Evolutionary conservation across 1,140 invertebrate genomes (phyloP), one percentile per base, ranked within the genome.

Genomic region (Caenorhabditis elegans): DNA sequence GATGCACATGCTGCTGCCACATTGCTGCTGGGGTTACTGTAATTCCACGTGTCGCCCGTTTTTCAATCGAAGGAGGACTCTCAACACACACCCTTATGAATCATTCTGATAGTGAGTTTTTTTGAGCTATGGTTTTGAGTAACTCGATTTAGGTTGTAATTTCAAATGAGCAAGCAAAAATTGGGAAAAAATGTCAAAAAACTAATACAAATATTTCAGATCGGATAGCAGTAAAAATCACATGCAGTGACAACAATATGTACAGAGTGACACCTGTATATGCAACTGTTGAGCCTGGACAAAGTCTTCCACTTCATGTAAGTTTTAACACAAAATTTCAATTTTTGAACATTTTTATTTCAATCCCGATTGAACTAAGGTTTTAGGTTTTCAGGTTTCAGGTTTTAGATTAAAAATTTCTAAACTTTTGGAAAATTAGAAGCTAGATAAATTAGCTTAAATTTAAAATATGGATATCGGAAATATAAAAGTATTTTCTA

Each of bases 171-270:
- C n/a, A n/a, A n/a, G n/a, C n/a, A n/a, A n/a, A n/a, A n/a, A n/a
- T n/a, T n/a, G n/a, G n/a, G n/a, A n/a, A n/a, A n/a, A n/a, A n/a
- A n/a, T n/a, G n/a, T n/a, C n/a, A 5, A 51, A 11, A 53, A 53
- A 26, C 6, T 3, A 48, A 13, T 10, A 15, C 5, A 3, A 10
- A 5, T 17, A 34, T 70, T 70, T 39, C 34, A 70, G 60, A 70
- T 39, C 31, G 60, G 34, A 70, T 70, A 70, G 60, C 60, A 2
- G 60, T 70, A 13, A 70, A 70, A 39, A 70, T 70, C 19, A 70
- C 60, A 17, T 70, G 60, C 60, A 70, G 60, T 70, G 60, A 70
- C 13, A 70, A 70, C 34, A 70, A 70, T n/a, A 70, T 70, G 60
- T 70, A 70, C 39, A 4, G 60, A 70, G 60, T 70, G 4, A 70